phyloP scores from a whole-genome alignment of 2,888 invertebrate genomes.

The Muscina levida region DNA sequence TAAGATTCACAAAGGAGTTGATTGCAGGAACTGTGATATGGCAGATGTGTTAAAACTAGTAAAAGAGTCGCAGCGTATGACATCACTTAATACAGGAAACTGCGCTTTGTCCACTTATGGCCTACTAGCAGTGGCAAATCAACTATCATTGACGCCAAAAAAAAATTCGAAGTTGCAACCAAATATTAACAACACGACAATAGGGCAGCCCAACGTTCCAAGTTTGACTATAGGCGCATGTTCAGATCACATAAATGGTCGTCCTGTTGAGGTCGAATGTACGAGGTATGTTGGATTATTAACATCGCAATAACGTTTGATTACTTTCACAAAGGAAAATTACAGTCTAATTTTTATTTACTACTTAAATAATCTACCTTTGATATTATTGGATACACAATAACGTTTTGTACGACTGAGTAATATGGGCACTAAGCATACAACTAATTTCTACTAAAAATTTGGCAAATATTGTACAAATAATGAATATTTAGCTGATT shows the following conservation, averaged over 20 bases:
- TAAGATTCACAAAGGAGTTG: slow-evolving; percentile 76
- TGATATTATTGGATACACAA: too few species aligned
- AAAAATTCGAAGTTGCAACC: slow-evolving; percentile 44
- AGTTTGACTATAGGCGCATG: slow-evolving; percentile 93
- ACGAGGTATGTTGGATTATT: slow-evolving; percentile 82
- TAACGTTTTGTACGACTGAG: too few species aligned
- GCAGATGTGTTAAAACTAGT: slow-evolving; percentile 70
- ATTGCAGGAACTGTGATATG: slow-evolving; percentile 79
- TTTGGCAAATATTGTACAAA: too few species aligned
- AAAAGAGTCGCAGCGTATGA: slow-evolving; percentile 56
- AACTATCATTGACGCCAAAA: slow-evolving; percentile 47
- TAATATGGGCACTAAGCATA: too few species aligned
- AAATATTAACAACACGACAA: slow-evolving; percentile 36
- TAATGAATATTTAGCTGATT: too few species aligned
- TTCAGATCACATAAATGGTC: slow-evolving; percentile 95
- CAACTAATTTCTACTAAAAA: too few species aligned
- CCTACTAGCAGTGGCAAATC: slow-evolving; percentile 44
- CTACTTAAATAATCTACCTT: too few species aligned
- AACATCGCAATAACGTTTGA: too few species aligned
- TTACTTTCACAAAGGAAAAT: too few species aligned
- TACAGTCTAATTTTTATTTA: not conserved
- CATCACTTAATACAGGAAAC: slow-evolving; percentile 56
- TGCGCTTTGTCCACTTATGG: too few species aligned
- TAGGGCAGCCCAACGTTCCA: slow-evolving; percentile 42
- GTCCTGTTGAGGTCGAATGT: slow-evolving; percentile 96